Percentiles rank a stretch among this genome's conserved stretches.
These are phyloP conservation scores for Parapristionchus giblindavisi DNA, from an alignment of 2,888 invertebrate species.

Conservation along the genomic window DNA sequence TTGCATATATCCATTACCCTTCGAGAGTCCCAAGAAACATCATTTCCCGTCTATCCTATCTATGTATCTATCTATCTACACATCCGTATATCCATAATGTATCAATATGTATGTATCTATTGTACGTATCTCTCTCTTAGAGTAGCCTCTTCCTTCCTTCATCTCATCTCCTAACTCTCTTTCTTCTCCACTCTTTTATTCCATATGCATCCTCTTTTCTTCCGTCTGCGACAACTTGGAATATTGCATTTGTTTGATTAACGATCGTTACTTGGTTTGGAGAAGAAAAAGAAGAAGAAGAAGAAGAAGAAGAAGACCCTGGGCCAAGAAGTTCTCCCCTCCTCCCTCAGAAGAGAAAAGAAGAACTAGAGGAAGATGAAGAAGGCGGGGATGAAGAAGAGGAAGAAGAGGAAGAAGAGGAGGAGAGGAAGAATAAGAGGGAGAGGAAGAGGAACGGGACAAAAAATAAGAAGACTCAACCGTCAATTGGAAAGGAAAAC, in stretches of 20 bases:
- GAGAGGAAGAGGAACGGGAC: too few relatives aligned
- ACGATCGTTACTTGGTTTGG: conserved; percentile 13
- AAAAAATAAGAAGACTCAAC: too few relatives aligned
- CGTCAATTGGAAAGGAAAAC: too few relatives aligned
- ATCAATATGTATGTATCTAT: too few relatives aligned
- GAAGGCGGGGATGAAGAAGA: too few relatives aligned
- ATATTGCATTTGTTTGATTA: conserved; percentile 39
- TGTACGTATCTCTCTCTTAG: too few relatives aligned
- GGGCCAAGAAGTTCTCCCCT: neutral
- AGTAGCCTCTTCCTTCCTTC: conserved; percentile 21
- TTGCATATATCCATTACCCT: conserved; percentile 10
- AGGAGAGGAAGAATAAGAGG: too few relatives aligned
- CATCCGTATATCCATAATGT: too few relatives aligned
- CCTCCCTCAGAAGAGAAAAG: neutral
- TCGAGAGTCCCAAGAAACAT: neutral
- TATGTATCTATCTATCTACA: conserved; percentile 8
- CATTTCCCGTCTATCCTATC: neutral
- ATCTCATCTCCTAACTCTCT: conserved; percentile 8
- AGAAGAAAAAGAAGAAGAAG: neutral
- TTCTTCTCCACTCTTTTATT: neutral
- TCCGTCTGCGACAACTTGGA: conserved; percentile 32
- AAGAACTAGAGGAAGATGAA: neutral
- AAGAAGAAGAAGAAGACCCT: conserved; percentile 20
- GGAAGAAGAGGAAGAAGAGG: too few relatives aligned
- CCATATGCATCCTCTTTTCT: conserved; percentile 17